Evolutionary conservation across 2,797 vertebrate genomes (phyloP).

Genomic region (Leuciscus waleckii): DNA sequence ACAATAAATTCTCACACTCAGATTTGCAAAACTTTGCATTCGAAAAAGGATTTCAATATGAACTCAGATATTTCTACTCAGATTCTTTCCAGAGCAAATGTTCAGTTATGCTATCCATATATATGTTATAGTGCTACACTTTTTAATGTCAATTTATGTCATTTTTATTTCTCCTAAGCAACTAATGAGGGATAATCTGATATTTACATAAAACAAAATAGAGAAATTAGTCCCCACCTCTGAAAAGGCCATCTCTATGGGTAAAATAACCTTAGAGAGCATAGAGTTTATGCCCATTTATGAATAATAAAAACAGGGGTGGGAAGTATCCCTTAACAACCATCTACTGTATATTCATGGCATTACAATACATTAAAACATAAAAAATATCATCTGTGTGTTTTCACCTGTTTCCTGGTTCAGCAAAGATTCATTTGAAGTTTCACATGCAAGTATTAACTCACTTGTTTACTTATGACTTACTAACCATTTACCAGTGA

Average conservation of each 20-base stretch:
- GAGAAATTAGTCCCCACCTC: neutral
- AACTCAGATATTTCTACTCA: neutral
- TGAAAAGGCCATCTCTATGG: neutral
- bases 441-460: conserved; percentile 47
- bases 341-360: neutral
- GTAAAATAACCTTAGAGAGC: neutral
- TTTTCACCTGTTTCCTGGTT: conserved; percentile 54
- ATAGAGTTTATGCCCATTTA: neutral
- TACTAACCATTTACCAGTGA: conserved; percentile 50
- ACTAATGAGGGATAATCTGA: neutral
- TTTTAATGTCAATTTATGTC: neutral
- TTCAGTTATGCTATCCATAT: neutral
- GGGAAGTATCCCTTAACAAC: neutral
- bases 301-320: neutral
- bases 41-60: neutral
- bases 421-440: conserved; percentile 39
- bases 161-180: neutral
- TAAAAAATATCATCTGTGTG: conserved; percentile 37
- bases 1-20: neutral
- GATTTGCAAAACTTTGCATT: neutral
- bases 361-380: neutral
- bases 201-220: neutral
- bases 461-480: conserved; percentile 37
- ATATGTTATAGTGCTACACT: neutral
- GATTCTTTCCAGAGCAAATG: neutral